Percentiles rank a stretch among this genome's conserved stretches.
phyloP scores from a whole-genome alignment of 1,140 invertebrate genomes.

The Helicoverpa zea region DNA sequence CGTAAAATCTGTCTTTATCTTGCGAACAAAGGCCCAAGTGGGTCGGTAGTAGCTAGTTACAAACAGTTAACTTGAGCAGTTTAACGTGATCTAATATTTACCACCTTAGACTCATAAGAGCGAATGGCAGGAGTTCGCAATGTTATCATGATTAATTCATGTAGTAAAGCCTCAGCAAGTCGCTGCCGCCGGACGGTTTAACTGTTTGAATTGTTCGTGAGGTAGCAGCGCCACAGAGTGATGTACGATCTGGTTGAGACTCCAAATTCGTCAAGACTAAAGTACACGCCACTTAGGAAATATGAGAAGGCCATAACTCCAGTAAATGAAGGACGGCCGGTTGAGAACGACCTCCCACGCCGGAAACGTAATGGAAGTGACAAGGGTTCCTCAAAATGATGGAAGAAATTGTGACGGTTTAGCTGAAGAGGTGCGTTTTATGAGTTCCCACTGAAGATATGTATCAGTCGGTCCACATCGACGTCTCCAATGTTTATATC shows the following conservation, averaged over 20 bases:
- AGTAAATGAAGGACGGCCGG: conserved; percentile 77
- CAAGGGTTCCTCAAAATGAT: conserved; percentile 84
- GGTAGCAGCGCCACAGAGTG: conserved; percentile 48
- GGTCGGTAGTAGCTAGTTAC: conserved; percentile 42
- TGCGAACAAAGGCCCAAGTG: conserved; percentile 27
- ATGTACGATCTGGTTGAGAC: conserved; percentile 60
- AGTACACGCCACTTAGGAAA: conserved; percentile 72
- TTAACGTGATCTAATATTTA: conserved; percentile 43
- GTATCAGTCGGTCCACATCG: conserved; percentile 64
- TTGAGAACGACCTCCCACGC: conserved; percentile 67
- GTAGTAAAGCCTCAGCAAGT: conserved; percentile 19
- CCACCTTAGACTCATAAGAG: conserved; percentile 41
- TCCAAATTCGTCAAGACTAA: conserved; percentile 69
- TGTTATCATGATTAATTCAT: conserved; percentile 45
- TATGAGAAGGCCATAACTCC: conserved; percentile 79
- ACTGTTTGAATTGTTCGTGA: conserved; percentile 42
- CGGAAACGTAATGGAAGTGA: conserved; percentile 81
- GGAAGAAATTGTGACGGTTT: conserved; percentile 76
- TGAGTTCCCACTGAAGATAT: conserved; percentile 67
- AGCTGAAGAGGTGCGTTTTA: conserved; percentile 72
- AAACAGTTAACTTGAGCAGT: conserved; percentile 43
- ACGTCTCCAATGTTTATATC: conserved; percentile 39
- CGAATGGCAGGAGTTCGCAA: conserved; percentile 41
- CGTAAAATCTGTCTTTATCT: conserved; percentile 42
- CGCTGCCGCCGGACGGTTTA: conserved; percentile 5